Conservation (phyloP, 1,140 invertebrate species). For the Metaphire vulgaris region DNA sequence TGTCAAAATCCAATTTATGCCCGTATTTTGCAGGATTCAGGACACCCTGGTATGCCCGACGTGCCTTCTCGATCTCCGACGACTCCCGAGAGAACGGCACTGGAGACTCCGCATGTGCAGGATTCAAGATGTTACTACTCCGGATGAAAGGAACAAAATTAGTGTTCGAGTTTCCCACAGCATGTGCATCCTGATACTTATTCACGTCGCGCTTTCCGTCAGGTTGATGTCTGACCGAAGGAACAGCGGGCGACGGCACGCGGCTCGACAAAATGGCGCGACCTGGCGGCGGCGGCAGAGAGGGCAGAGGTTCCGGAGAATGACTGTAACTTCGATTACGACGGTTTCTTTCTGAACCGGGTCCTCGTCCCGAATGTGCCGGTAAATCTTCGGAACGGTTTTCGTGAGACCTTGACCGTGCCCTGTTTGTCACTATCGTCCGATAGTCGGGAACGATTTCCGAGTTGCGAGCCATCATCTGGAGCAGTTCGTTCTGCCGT, state of each 20-base stretch:
- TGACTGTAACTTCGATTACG: neutral
- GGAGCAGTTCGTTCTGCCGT: neutral
- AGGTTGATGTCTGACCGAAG: constrained; percentile 37
- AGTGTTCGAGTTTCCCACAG: neutral
- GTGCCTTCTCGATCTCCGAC: constrained; percentile 41
- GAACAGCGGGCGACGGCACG: constrained; percentile 38
- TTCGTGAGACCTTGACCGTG: constrained; percentile 11
- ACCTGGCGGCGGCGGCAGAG: neutral
- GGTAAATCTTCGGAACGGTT: neutral
- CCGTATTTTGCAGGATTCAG: constrained; percentile 46
- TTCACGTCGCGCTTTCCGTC: constrained; percentile 15
- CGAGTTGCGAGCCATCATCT: neutral
- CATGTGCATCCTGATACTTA: constrained; percentile 5
- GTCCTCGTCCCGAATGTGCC: neutral
- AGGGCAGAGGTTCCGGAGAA: neutral
- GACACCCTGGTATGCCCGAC: constrained; percentile 43
- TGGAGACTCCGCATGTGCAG: constrained; percentile 41
- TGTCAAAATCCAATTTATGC: constrained; percentile 35
- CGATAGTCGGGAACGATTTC: neutral
- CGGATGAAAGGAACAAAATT: constrained; percentile 50
- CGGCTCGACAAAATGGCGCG: neutral
- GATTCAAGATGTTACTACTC: constrained; percentile 48
- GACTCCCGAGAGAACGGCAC: constrained; percentile 47
- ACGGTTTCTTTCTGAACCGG: neutral
- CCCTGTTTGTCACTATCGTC: constrained; percentile 1